Evolutionary conservation across 1,140 invertebrate genomes (phyloP).

Genomic region (Drosophila lowei): DNA sequence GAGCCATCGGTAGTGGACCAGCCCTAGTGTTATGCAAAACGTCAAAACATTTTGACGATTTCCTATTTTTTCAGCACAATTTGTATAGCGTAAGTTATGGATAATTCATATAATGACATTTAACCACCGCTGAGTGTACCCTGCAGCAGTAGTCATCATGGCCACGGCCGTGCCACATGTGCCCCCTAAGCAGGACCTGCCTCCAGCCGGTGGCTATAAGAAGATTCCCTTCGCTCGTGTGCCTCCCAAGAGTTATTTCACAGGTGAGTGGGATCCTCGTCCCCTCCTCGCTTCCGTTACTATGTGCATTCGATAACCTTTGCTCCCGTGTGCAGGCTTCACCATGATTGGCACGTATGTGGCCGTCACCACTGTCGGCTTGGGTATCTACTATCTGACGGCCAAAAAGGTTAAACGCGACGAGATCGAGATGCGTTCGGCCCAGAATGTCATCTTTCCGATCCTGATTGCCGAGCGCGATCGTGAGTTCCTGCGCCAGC

Average conservation of each 20-base stretch:
- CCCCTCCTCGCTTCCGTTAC: not conserved
- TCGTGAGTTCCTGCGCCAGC: slow-evolving; percentile 91
- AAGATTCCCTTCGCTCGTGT: slow-evolving; percentile 89
- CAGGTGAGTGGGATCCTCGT: slow-evolving; percentile 84
- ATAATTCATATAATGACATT: no score
- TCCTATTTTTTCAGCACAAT: slow-evolving; percentile 29
- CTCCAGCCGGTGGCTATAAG: slow-evolving; percentile 92
- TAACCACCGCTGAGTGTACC: not conserved
- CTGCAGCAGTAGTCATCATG: slow-evolving; percentile 58
- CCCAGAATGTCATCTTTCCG: slow-evolving; percentile 89
- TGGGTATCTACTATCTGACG: slow-evolving; percentile 86
- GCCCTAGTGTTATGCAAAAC: slow-evolving; percentile 66
- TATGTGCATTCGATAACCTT: not conserved
- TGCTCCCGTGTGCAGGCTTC: slow-evolving; percentile 81
- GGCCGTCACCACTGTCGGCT: slow-evolving; percentile 85
- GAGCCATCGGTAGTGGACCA: not conserved
- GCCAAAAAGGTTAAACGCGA: slow-evolving; percentile 84
- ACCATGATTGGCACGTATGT: slow-evolving; percentile 86
- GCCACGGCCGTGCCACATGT: slow-evolving; percentile 68
- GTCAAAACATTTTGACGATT: slow-evolving; percentile 40
- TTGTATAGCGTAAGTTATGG: slow-evolving; percentile 45
- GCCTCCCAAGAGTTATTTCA: slow-evolving; percentile 88
- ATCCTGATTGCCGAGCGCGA: slow-evolving; percentile 92
- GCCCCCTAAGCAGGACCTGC: slow-evolving; percentile 90
- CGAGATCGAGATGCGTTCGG: slow-evolving; percentile 89